These are phyloP conservation scores for Rhinichthys osculus DNA, from an alignment of 2,797 vertebrate species.

Conservation along the genomic window DNA sequence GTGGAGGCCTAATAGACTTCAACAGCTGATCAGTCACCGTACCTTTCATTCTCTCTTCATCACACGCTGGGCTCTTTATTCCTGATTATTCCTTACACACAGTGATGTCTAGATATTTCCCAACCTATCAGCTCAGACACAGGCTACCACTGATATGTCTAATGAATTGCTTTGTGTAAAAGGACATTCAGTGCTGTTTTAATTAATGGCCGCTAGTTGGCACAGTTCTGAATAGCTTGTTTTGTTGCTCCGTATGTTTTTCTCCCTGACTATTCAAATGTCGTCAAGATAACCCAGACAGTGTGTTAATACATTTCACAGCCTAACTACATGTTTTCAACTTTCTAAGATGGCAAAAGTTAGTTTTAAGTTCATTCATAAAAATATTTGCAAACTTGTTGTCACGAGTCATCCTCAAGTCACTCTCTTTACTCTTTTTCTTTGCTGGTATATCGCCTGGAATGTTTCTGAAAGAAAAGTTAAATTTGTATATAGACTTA, in stretches of 20 bases:
- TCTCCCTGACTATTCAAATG: background rate
- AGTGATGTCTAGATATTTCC: background rate
- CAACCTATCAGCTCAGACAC: background rate
- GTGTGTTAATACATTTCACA: background rate
- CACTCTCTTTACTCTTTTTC: background rate
- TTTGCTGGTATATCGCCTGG: background rate
- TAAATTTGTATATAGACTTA: background rate
- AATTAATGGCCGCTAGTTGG: background rate
- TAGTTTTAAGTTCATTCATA: background rate
- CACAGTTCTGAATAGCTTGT: background rate
- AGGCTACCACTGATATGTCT: background rate
- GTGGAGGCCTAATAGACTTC: background rate
- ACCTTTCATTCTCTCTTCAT: background rate
- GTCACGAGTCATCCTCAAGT: background rate
- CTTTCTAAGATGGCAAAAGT: background rate
- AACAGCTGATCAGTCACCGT: background rate
- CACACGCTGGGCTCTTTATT: background rate
- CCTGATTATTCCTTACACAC: background rate
- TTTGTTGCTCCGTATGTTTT: background rate
- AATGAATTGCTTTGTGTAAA: too few relatives aligned
- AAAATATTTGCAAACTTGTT: background rate
- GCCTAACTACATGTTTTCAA: background rate
- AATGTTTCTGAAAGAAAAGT: background rate
- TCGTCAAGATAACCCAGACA: background rate
- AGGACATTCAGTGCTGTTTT: background rate